A percentile compares a stretch with the other conserved stretches of the same genome.
These are phyloP conservation scores for Brotula barbata DNA, from an alignment of 2,797 vertebrate genomes.

Conservation along the genomic window DNA sequence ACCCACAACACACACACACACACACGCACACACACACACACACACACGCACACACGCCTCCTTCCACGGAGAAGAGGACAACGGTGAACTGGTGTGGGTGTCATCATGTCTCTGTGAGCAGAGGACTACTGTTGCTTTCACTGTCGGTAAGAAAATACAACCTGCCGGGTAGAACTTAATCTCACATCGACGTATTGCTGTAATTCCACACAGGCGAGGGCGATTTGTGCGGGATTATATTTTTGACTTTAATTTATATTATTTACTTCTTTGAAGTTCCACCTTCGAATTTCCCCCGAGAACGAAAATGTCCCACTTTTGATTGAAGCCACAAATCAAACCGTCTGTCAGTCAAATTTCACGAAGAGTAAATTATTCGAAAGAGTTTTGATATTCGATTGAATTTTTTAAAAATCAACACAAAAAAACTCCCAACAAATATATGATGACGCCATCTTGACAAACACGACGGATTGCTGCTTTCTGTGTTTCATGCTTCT, in stretches of 20 bases:
- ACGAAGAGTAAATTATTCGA: no score
- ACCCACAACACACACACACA: conserved; percentile 1
- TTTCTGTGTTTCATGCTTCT: no score
- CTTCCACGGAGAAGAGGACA: conserved; percentile 2
- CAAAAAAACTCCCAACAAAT: no score
- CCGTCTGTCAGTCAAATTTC: no score
- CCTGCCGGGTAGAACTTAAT: not conserved
- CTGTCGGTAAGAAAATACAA: not conserved
- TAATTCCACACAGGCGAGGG: not conserved
- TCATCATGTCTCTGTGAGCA: not conserved
- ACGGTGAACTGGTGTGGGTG: conserved; percentile 4
- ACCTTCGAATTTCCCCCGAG: not conserved
- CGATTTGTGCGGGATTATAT: not conserved
- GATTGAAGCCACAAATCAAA: not conserved
- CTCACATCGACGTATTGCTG: not conserved
- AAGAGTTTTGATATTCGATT: no score
- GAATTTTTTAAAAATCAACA: no score
- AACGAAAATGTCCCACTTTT: not conserved
- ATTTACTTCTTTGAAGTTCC: not conserved
- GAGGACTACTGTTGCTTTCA: not conserved
- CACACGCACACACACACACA: not conserved
- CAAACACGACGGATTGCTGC: no score
- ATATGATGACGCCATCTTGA: no score
- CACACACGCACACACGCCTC: not conserved
- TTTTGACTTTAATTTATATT: no score